Percentiles rank a stretch among this genome's conserved stretches.
phyloP scores from a whole-genome alignment of 1,140 invertebrate species.

The Conus ventricosus region DNA sequence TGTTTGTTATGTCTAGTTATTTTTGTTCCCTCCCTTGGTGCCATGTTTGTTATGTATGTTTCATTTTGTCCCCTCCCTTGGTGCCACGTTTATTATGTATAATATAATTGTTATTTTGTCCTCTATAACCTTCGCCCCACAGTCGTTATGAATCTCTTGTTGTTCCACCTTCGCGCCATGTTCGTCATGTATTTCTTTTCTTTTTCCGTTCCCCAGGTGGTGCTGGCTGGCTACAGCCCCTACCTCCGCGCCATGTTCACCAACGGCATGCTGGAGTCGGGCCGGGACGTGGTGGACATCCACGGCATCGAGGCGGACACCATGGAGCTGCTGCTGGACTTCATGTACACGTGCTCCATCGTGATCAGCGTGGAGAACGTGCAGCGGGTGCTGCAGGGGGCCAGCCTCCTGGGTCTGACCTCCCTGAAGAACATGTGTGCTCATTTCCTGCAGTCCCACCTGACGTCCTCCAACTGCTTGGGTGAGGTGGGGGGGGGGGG shows the following conservation, averaged over 20 bases:
- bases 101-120: no score
- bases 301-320: slow-evolving; percentile 86
- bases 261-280: slow-evolving; percentile 74
- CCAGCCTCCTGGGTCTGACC: slow-evolving; percentile 71
- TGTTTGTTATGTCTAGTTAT: no score
- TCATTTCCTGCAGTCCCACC: slow-evolving; percentile 69
- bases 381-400: slow-evolving; percentile 85
- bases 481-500: slow-evolving; percentile 53
- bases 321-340: slow-evolving; percentile 87
- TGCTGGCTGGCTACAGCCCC: slow-evolving; percentile 70
- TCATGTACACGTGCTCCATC: slow-evolving; percentile 88
- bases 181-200: no score
- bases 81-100: no score
- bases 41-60: no score
- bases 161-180: no score
- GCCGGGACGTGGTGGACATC: slow-evolving; percentile 83
- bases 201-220: slow-evolving; percentile 43
- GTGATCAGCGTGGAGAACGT: slow-evolving; percentile 85
- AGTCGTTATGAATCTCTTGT: no score
- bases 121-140: no score
- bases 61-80: no score
- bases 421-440: slow-evolving; percentile 64
- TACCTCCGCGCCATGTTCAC: slow-evolving; percentile 73
- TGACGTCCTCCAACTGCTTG: slow-evolving; percentile 69
- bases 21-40: no score